Base-by-base conservation (phyloP, 2,797 vertebrate species). In the Botia kubotai region DNA sequence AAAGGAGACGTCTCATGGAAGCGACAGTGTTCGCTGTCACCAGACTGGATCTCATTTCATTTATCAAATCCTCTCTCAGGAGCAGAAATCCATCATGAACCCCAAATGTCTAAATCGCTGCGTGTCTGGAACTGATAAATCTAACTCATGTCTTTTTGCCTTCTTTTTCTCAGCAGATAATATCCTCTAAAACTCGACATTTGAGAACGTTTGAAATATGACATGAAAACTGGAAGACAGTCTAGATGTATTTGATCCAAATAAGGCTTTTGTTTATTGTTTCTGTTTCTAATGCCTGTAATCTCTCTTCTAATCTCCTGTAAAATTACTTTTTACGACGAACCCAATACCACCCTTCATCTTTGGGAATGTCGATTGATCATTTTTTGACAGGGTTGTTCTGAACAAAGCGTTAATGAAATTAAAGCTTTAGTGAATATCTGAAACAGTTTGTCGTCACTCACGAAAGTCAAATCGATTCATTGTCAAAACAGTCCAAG, bases 101-200 rank as follows among this genome's bases (percentile, higher is more conserved):
- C 55, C 16, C 21, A 50, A 17, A 50, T 62, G 12, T 39, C 16
- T 57, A 17, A 46, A 77, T 68, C 4, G 11, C 52, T 23, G 29
- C 16, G 55, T 46, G 62, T 36, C 29, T 36, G 33, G 16, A 36
- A 65, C 62, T 65, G 62, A 65, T 65, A 73, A 23, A 72, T 72
- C 52, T 26, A 53, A 3, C 67, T 11, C 1, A 21, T 23, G 33
- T 60, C 55, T 73, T 39, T 57, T 21, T 1, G 43, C 19, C 33
- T 58, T 52, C 21, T 57, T 46, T 12, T 17, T 8, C 33, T 21
- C 29, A 52, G 7, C 58, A 21, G 19, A 75, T 62, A 63, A 63
- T 14, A 50, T 3, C 58, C n/a, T 53, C 29, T 36, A 36, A 66
- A 66, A 21, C 58, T 52, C 13, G 6, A 60, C 72, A 73, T 6